Evolutionary conservation across 1,140 invertebrate genomes (phyloP), one percentile per base, ranked within the genome.

Genomic region (Sipha flava): DNA sequence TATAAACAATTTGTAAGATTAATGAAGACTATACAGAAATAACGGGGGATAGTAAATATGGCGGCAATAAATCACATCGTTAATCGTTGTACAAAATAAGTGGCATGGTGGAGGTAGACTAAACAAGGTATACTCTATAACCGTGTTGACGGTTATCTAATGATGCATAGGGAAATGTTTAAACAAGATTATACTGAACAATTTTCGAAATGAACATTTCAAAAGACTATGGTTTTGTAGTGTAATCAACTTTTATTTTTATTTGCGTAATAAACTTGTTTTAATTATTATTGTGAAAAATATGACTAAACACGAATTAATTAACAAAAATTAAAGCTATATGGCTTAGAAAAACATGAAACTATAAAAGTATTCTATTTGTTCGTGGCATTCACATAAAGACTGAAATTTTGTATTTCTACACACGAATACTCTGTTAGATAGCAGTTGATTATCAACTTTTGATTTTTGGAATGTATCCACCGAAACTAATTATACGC

Each of bases 361-460:
- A 2, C 10, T 34, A 34, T 34, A 21, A 62, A 12, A 62, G 31
- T 21, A 3, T n/a, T 62, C 34, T 34, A 34, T n/a, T 3, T 31
- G 16, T 62, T 62, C n/a, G n/a, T n/a, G n/a, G n/a, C n/a, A 1
- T 34, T n/a, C 2, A 9, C 18, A 34, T 14, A 5, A 43, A 66
- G 43, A 43, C 43, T 12, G 34, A 37, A 64, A 18, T 18, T 64
- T 34, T 34, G n/a, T 12, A 34, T n/a, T 43, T 66, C 37, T 40
- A 7, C n/a, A 40, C 14, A 31, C 64, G 16, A 43, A 68, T 68
- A 68, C 29, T 29, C 23, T 9, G 40, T 70, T 23, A 43, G 34
- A 70, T 29, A 70, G 66, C 34, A 68, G 64, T 45, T 70, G 66
- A 70, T 70, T 29, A 70, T 70, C 23, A 47, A 70, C 66, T 70